These are phyloP conservation scores for Tipula lateralis DNA, from an alignment of 2,888 invertebrate species.

Conservation along the genomic window DNA sequence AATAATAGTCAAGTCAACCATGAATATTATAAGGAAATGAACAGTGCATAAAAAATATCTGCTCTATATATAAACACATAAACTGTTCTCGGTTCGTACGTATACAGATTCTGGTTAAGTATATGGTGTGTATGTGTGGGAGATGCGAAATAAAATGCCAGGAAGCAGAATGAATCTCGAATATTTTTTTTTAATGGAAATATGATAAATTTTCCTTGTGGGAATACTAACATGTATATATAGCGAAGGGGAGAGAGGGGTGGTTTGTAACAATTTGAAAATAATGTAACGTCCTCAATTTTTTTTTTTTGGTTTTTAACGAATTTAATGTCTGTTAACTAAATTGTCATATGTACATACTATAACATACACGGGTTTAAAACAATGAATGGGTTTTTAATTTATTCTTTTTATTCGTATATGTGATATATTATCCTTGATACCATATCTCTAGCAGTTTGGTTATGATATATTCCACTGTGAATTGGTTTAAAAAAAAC, in stretches of 20 bases:
- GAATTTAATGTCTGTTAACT: neutral
- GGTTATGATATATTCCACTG: neutral
- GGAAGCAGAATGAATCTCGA: neutral
- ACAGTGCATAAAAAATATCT: constrained; percentile 24
- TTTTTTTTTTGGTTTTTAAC: neutral
- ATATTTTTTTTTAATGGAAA: constrained; percentile 13
- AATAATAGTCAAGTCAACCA: constrained; percentile 19
- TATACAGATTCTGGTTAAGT: neutral
- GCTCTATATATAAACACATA: neutral
- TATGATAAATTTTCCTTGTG: constrained; percentile 26
- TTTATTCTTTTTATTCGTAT: neutral
- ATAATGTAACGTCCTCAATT: neutral
- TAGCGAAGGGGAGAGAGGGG: neutral
- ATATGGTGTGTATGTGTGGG: neutral
- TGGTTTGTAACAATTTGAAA: neutral
- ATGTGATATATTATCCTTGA: neutral
- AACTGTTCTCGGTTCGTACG: neutral
- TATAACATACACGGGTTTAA: neutral
- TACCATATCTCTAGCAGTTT: neutral
- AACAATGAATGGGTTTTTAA: neutral
- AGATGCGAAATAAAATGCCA: neutral
- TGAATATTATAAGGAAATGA: constrained; percentile 24
- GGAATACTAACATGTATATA: neutral
- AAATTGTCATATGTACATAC: neutral
- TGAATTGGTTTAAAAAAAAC: neutral